Percentiles rank a stretch among this genome's conserved stretches.
Evolutionary conservation across 2,888 invertebrate species (phyloP).

Genomic region (Aspidiotus destructor): DNA sequence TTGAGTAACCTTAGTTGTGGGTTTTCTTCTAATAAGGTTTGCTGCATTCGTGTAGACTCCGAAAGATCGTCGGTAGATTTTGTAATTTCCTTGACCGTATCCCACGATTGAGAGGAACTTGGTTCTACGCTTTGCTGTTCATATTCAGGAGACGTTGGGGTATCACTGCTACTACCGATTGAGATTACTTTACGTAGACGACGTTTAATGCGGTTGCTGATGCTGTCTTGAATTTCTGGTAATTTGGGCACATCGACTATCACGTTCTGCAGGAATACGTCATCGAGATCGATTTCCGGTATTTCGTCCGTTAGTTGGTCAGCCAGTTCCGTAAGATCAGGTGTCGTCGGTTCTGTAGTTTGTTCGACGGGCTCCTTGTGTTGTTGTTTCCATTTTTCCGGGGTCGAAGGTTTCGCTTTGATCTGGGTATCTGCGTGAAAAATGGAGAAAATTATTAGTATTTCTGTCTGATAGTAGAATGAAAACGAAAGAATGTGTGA

Average conservation of each 20-base stretch:
- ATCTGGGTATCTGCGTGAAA: no score
- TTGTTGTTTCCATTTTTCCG: not conserved
- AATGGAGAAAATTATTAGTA: no score
- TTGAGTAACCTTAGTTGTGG: not conserved
- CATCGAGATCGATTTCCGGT: slow-evolving; percentile 13
- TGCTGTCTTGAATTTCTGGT: slow-evolving; percentile 20
- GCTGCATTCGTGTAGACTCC: not conserved
- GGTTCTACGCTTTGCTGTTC: not conserved
- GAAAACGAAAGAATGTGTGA: no score
- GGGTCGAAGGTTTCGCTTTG: not conserved
- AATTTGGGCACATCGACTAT: slow-evolving; percentile 21
- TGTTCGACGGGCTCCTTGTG: not conserved
- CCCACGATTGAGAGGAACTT: not conserved
- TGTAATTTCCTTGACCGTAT: not conserved
- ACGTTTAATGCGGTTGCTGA: slow-evolving; percentile 23
- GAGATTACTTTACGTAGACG: slow-evolving; percentile 27
- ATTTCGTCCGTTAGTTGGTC: not conserved
- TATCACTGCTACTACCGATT: slow-evolving; percentile 24
- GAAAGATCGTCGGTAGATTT: not conserved
- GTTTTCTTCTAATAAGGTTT: not conserved
- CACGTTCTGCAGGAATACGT: slow-evolving; percentile 16
- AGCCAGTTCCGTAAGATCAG: not conserved
- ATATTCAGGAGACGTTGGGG: no score
- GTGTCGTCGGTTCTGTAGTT: not conserved
- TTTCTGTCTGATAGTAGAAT: no score